These are phyloP conservation scores for Epizoanthus illoricatus DNA, from an alignment of 92 coral and sea anemone species.

Conservation along the genomic window DNA sequence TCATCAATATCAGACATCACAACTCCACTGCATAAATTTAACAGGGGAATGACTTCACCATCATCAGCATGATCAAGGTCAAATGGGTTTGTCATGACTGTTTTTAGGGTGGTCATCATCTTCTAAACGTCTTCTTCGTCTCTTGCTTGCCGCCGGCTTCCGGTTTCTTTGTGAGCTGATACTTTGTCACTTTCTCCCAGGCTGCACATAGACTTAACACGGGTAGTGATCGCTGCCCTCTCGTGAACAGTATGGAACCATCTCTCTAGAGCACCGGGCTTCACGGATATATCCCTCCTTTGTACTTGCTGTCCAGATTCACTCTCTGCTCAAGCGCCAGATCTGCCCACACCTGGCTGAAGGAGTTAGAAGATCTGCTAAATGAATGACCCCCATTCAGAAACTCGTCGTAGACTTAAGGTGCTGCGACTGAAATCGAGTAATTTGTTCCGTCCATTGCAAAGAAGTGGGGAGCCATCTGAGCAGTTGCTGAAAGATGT, in stretches of 20 bases:
- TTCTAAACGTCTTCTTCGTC: no score
- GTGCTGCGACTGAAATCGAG: constrained; percentile 29
- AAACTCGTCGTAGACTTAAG: constrained; percentile 38
- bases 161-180: no score
- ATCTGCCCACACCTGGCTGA: constrained; percentile 51
- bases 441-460: constrained; percentile 38
- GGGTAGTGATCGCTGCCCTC: no score
- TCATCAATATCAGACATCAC: no score
- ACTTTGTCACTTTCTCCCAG: no score
- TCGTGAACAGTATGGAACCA: constrained; percentile 39
- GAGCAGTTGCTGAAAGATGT: constrained; percentile 31
- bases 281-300: constrained; percentile 42
- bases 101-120: no score
- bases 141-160: no score
- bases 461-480: constrained; percentile 51
- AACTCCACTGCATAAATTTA: no score
- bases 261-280: constrained; percentile 33
- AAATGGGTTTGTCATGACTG: no score
- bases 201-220: no score
- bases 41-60: no score
- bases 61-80: no score
- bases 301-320: constrained; percentile 49
- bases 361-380: constrained; percentile 50
- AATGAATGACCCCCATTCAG: constrained; percentile 37
- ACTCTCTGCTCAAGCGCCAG: constrained; percentile 52